Evolutionary conservation across 2,888 invertebrate species (phyloP).

Genomic region (Zele albiditarsus): DNA sequence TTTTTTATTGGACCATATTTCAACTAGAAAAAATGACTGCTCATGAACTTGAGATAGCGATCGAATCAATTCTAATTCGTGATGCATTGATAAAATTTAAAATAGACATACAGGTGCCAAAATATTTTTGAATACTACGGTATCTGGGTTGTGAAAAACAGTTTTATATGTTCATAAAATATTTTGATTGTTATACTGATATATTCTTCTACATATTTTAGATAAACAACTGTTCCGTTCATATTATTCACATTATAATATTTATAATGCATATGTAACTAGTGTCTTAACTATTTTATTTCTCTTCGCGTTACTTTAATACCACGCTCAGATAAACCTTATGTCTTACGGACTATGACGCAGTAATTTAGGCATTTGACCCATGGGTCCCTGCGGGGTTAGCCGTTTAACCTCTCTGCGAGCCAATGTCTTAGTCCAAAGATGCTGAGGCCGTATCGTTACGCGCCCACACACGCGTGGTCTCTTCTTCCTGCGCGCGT

Average conservation of each 20-base stretch:
- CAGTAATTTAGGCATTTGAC: slow-evolving; percentile 72
- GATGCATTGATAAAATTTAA: too few species aligned
- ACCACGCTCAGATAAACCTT: slow-evolving; percentile 61
- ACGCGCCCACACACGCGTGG: slow-evolving; percentile 39
- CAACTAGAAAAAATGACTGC: too few species aligned
- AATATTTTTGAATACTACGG: too few species aligned
- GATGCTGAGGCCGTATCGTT: slow-evolving; percentile 44
- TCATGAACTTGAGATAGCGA: too few species aligned
- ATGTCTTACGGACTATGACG: slow-evolving; percentile 66
- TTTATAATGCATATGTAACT: not conserved
- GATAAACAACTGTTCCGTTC: too few species aligned
- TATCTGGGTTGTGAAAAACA: too few species aligned
- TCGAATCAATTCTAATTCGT: too few species aligned
- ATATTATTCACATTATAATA: not conserved
- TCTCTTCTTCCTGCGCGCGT: slow-evolving; percentile 40
- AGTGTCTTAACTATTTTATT: not conserved
- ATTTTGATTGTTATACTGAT: too few species aligned
- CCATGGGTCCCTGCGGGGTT: slow-evolving; percentile 60
- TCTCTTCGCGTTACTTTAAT: slow-evolving; percentile 51
- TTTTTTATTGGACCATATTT: too few species aligned
- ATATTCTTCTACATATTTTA: too few species aligned
- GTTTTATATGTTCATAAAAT: too few species aligned
- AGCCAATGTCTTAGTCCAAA: slow-evolving; percentile 66
- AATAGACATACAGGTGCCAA: too few species aligned
- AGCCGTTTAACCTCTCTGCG: slow-evolving; percentile 67